Evolutionary conservation across 2,113 vertebrate genomes (phyloP), one percentile per base, ranked within the genome.

Genomic region (Tetraodon nigroviridis): DNA sequence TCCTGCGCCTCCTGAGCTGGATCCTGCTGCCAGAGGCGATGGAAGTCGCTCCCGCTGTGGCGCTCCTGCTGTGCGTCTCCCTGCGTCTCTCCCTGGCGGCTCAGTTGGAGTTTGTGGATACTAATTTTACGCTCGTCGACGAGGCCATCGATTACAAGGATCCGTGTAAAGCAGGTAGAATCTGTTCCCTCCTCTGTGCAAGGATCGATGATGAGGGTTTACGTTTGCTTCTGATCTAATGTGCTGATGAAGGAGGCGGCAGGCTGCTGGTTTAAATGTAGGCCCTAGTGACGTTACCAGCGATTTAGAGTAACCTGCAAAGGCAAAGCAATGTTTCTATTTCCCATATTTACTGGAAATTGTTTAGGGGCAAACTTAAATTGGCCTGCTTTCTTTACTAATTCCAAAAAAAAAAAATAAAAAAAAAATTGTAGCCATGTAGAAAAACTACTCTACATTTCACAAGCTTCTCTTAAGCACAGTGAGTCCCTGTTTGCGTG

Each of bases 141-240:
- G 88, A 90, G 75, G 83, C 18, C 40, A 81, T 86, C 78, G 87
- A 90, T 71, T 91, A 90, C 79, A 89, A 85, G 80, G 89, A 91
- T 81, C 90, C 90, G 2, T 91, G 90, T 76, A 90, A 89, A 85
- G 90, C 90, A 62, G 90, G 89, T 91, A 90, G 64, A 27, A 57
- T 78, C 22, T n/a, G 3, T 37, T 54, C 15, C 16, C 17, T 47
- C 14, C 13, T 32, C 16, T 51, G 8, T 1, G 2, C 11, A 44
- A 52, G 0, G 51, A 59, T n/a, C 32, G 3, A 40, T 47, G 42
- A 44, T 12, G 4, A 44, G 42, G 10, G 12, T 15, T 5, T 16
- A 12, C 42, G 13, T 17, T 16, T 16, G 42, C 32, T 37, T 8
- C 11, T 37, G 10, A 37, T 37, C 10, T 11, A 37, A 37, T 37